These are phyloP conservation scores for Zygogramma bicolorata DNA, from an alignment of 2,888 invertebrate species.

Conservation along the genomic window DNA sequence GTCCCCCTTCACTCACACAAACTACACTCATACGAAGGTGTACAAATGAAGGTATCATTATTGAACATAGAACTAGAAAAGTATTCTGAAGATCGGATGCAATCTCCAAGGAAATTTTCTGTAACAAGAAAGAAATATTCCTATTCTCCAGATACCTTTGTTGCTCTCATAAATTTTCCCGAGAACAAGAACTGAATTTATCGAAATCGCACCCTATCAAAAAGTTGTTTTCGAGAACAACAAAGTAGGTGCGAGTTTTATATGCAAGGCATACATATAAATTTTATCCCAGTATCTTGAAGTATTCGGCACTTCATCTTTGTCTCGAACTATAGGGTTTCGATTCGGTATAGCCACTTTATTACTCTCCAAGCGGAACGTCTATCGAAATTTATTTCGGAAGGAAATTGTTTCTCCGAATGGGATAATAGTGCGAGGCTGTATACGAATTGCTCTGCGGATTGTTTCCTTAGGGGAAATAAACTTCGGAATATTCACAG, in stretches of 20 bases:
- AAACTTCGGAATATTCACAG: background rate
- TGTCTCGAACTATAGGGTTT: constrained; percentile 26
- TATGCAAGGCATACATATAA: constrained; percentile 8
- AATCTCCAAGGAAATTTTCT: no score
- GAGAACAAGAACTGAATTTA: background rate
- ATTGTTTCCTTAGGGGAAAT: background rate
- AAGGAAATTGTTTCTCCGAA: constrained; percentile 16
- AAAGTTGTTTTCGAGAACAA: constrained; percentile 1
- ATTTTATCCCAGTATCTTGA: constrained; percentile 19
- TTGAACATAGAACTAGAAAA: no score
- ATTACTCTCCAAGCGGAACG: constrained; percentile 8
- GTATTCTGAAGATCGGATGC: no score
- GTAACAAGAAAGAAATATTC: no score
- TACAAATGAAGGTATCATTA: no score
- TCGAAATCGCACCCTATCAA: constrained; percentile 2
- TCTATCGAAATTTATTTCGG: constrained; percentile 29
- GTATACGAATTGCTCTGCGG: constrained; percentile 11
- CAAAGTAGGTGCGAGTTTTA: constrained; percentile 21
- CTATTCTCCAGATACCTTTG: background rate
- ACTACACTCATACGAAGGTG: no score
- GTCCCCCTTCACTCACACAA: no score
- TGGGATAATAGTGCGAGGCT: background rate
- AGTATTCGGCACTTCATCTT: constrained; percentile 24
- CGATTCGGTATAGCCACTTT: constrained; percentile 28
- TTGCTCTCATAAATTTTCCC: background rate